Percentiles rank a stretch among this genome's conserved stretches.
phyloP scores from a whole-genome alignment of 2,888 invertebrate genomes.

The Oscheius sp. region DNA sequence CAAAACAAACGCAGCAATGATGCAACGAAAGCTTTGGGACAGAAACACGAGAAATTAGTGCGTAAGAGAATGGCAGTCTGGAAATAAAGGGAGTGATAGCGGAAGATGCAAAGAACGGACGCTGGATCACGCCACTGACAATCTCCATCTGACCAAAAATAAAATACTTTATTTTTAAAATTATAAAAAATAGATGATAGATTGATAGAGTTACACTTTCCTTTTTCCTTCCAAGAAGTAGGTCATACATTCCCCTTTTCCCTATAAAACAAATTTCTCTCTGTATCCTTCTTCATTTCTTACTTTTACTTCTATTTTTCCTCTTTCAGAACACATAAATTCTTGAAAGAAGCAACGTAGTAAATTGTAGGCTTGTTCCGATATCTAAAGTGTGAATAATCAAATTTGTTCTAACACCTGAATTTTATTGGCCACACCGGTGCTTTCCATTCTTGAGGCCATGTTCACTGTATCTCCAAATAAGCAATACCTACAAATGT shows the following conservation, averaged over 20 bases:
- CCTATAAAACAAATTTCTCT: slow-evolving; percentile 47
- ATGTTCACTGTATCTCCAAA: slow-evolving; percentile 68
- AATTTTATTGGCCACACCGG: slow-evolving; percentile 66
- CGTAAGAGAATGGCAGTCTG: slow-evolving; percentile 2
- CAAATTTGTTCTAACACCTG: slow-evolving; percentile 36
- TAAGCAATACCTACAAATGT: no score
- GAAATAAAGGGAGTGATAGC: slow-evolving; percentile 12
- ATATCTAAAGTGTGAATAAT: slow-evolving; percentile 51
- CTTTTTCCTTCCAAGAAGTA: slow-evolving; percentile 62
- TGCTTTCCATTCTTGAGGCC: slow-evolving; percentile 68
- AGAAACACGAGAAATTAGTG: not conserved
- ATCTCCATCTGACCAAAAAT: not conserved
- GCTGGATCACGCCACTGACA: slow-evolving; percentile 24
- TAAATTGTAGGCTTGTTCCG: slow-evolving; percentile 64
- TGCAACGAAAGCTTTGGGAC: not conserved
- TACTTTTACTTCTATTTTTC: slow-evolving; percentile 67
- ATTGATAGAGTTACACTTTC: not conserved
- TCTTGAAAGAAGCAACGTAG: slow-evolving; percentile 67
- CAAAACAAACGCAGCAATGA: no score
- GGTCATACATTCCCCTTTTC: slow-evolving; percentile 67
- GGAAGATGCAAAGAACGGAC: slow-evolving; percentile 8
- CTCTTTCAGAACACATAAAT: slow-evolving; percentile 62
- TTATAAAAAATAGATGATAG: no score
- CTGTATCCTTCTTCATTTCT: not conserved
- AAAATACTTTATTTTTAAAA: not conserved